Evolutionary conservation across 2,113 vertebrate genomes (phyloP).

Genomic region (Chloropsis hardwickii): DNA sequence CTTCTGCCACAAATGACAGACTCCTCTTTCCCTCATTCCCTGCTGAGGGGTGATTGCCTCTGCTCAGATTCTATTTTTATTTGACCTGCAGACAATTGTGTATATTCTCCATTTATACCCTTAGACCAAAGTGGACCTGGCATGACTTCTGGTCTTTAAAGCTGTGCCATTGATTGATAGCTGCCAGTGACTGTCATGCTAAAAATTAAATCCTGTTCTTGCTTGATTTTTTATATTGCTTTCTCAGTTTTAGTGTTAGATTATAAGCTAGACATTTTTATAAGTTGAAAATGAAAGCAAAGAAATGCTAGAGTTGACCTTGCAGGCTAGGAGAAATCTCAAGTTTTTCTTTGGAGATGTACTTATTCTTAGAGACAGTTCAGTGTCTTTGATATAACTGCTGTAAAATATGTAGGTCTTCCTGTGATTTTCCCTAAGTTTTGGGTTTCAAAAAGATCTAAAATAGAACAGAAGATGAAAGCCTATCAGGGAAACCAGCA

Average conservation of each 20-base stretch:
- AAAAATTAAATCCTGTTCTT: not conserved
- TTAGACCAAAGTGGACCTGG: conserved; percentile 21
- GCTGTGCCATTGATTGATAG: not conserved
- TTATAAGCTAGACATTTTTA: not conserved
- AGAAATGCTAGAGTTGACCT: not conserved
- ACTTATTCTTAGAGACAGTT: not conserved
- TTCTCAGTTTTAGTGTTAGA: not conserved
- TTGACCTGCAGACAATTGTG: conserved; percentile 56
- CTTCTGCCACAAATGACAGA: conserved; percentile 13
- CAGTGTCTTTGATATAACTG: not conserved
- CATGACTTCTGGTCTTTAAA: conserved; percentile 8
- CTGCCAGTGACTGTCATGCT: not conserved
- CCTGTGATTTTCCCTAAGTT: not conserved
- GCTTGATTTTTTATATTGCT: not conserved
- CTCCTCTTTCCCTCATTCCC: not conserved
- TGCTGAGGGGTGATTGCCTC: not conserved
- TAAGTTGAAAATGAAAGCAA: conserved; percentile 30
- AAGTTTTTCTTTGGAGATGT: not conserved
- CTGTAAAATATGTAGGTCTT: conserved; percentile 28
- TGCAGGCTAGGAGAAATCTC: not conserved
- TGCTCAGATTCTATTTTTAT: conserved; percentile 65
- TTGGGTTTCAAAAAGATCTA: conserved; percentile 12
- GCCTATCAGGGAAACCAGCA: not conserved
- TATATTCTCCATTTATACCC: conserved; percentile 40
- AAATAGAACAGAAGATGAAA: conserved; percentile 6